These are phyloP conservation scores for Dicentrarchus labrax DNA, from an alignment of 2,113 vertebrate genomes.

Conservation along the genomic window DNA sequence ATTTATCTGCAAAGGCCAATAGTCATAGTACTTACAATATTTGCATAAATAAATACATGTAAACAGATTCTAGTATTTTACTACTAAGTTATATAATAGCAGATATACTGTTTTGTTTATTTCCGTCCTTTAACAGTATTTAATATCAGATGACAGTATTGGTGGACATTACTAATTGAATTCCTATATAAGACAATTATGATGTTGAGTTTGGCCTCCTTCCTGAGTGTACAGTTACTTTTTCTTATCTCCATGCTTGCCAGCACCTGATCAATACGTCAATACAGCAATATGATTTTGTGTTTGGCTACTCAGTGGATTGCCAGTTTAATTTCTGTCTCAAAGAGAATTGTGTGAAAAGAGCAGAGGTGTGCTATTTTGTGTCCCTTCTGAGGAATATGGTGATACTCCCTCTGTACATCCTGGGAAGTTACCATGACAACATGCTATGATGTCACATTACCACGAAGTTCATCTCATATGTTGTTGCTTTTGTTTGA, in stretches of 20 bases:
- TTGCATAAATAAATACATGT: slow-evolving; percentile 22
- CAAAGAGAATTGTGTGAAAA: neutral
- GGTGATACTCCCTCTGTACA: neutral
- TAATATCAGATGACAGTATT: neutral
- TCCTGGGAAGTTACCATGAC: slow-evolving; percentile 45
- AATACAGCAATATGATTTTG: neutral
- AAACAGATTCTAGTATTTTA: neutral
- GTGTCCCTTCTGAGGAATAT: no score
- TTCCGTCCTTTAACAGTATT: neutral
- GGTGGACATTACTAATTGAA: neutral
- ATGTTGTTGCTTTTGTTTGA: slow-evolving; percentile 20
- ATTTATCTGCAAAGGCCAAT: slow-evolving; percentile 53
- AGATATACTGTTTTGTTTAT: neutral
- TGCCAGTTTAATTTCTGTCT: neutral
- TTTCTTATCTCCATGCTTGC: neutral
- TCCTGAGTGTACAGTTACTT: neutral
- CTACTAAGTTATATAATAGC: neutral
- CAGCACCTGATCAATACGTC: slow-evolving; percentile 10
- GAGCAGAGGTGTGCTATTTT: slow-evolving; percentile 3
- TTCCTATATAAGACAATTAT: neutral
- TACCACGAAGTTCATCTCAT: slow-evolving; percentile 7
- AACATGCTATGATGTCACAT: slow-evolving; percentile 41
- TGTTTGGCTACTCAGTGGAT: slow-evolving; percentile 2
- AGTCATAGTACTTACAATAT: neutral
- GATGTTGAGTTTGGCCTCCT: neutral